Evolutionary conservation across 2,113 vertebrate species (phyloP).

Genomic region (Cephalopterus ornatus): DNA sequence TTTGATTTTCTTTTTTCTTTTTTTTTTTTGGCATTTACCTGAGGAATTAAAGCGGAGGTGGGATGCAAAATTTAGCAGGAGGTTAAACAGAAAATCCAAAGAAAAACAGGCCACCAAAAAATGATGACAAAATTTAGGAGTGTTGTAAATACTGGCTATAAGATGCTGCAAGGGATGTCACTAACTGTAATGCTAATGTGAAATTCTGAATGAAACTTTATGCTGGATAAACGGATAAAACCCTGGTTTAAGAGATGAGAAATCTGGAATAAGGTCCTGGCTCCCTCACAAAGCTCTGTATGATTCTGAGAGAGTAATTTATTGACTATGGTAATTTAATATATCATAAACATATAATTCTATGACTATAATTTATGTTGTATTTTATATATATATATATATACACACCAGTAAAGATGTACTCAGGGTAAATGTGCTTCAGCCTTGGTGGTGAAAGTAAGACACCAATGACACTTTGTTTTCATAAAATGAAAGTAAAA

Average conservation of each 20-base stretch:
- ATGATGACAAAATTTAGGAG: neutral
- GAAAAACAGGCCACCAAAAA: neutral
- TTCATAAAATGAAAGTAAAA: neutral
- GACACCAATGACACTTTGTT: neutral
- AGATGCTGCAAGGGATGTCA: neutral
- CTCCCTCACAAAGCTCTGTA: neutral
- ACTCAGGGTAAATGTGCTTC: neutral
- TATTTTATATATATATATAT: neutral
- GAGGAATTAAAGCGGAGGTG: neutral
- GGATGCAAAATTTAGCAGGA: neutral
- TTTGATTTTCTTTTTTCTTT: neutral
- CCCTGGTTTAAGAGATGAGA: neutral
- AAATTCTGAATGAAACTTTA: neutral
- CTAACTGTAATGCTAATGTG: neutral
- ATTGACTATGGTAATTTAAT: neutral
- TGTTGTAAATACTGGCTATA: neutral
- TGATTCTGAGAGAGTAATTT: neutral
- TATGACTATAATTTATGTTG: neutral
- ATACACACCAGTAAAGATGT: neutral
- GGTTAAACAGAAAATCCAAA: neutral
- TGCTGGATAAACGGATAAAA: neutral
- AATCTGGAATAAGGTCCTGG: neutral
- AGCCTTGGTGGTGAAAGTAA: neutral
- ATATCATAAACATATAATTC: neutral
- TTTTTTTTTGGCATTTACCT: neutral